A percentile compares a stretch with the other conserved stretches of the same genome.
Conservation (phyloP, 2,797 vertebrate genomes). For the Coregonus ussuriensis region DNA sequence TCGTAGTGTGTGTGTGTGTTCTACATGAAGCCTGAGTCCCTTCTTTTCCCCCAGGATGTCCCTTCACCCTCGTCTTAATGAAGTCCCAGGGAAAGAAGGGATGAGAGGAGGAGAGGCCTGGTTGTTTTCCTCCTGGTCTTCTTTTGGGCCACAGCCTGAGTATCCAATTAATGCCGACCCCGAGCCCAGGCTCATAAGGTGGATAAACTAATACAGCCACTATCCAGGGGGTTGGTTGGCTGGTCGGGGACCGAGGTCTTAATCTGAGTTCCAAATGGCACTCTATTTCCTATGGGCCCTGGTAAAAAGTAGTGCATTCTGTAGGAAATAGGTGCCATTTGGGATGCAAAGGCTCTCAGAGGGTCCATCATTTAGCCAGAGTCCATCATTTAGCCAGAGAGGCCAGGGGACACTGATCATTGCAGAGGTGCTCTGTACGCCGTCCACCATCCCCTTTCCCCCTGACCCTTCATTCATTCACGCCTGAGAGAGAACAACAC, state of each 20-base stretch:
- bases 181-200: conserved; percentile 69
- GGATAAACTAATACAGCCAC: conserved; percentile 57
- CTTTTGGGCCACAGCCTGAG: conserved; percentile 81
- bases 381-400: conserved; percentile 46
- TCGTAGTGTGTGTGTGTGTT: too few relatives aligned
- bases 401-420: conserved; percentile 48
- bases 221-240: conserved; percentile 12
- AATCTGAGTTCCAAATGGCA: background rate
- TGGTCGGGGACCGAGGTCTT: background rate
- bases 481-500: conserved; percentile 28
- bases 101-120: conserved; percentile 29
- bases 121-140: conserved; percentile 74
- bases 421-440: conserved; percentile 12
- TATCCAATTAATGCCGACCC: conserved; percentile 82
- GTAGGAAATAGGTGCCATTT: background rate
- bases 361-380: conserved; percentile 48
- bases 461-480: conserved; percentile 20
- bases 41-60: conserved; percentile 61
- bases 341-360: conserved; percentile 30
- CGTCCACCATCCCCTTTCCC: background rate
- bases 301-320: background rate
- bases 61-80: conserved; percentile 70
- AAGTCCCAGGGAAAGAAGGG: conserved; percentile 69
- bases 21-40: conserved; percentile 42
- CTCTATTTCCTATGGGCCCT: background rate